A percentile compares a stretch with the other conserved stretches of the same genome.
Conservation (phyloP, 1,140 invertebrate genomes). For the Pseudomyrmex dendroicus region DNA sequence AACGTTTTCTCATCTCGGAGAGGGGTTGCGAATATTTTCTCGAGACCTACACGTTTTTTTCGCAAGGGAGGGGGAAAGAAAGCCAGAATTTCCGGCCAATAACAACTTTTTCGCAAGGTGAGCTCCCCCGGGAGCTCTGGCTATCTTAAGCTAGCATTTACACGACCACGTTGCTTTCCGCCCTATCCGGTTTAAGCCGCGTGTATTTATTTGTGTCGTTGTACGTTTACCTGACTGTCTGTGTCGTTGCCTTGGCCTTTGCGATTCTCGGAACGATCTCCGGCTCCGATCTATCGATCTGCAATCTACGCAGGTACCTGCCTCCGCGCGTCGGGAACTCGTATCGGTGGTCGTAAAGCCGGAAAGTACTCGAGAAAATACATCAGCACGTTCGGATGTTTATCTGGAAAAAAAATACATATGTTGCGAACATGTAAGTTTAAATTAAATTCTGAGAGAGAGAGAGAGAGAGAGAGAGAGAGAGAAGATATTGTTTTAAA, state of each 20-base stretch:
- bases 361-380: not conserved
- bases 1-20: not conserved
- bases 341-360: not conserved
- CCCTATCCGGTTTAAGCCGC: constrained; percentile 62
- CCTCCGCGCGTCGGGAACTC: not conserved
- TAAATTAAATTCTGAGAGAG: not conserved
- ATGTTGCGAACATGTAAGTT: constrained; percentile 1
- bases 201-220: constrained; percentile 67
- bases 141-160: constrained; percentile 42
- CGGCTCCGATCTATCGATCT: constrained; percentile 72
- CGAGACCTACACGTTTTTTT: not conserved
- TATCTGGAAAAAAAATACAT: not conserved
- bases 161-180: constrained; percentile 46
- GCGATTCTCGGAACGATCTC: constrained; percentile 71
- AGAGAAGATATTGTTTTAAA: too few relatives aligned
- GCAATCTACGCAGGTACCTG: constrained; percentile 60
- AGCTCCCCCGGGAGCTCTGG: not conserved
- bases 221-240: constrained; percentile 37
- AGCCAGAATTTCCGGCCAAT: constrained; percentile 34
- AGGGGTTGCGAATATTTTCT: not conserved
- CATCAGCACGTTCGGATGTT: not conserved
- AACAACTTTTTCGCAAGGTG: constrained; percentile 52
- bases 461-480: too few relatives aligned
- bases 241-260: constrained; percentile 71
- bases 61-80: constrained; percentile 12